phyloP scores from a whole-genome alignment of 2,113 vertebrate genomes.

The Oncorhynchus masou region DNA sequence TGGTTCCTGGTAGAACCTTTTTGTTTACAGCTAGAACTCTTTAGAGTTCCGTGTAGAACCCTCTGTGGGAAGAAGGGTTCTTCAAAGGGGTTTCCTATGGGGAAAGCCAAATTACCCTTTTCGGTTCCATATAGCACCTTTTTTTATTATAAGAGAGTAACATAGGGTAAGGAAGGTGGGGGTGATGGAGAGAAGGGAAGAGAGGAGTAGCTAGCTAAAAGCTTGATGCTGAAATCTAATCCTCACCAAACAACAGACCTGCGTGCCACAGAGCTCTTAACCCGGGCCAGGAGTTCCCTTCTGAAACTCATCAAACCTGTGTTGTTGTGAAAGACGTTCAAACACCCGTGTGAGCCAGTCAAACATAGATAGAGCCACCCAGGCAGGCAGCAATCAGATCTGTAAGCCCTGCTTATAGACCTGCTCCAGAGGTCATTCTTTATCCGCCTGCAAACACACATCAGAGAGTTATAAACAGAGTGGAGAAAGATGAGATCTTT shows the following conservation, averaged over 20 bases:
- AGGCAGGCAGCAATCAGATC: slow-evolving; percentile 14
- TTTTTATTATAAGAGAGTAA: too few relatives aligned
- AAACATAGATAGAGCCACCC: slow-evolving; percentile 54
- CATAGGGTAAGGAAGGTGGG: background rate
- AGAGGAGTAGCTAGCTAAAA: background rate
- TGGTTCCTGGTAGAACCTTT: too few relatives aligned
- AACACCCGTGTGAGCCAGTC: slow-evolving; percentile 2
- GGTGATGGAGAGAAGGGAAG: slow-evolving; percentile 12
- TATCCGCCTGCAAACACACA: slow-evolving; percentile 29
- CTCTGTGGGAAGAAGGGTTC: too few relatives aligned
- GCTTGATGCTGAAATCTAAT: slow-evolving; percentile 34
- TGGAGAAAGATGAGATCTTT: slow-evolving; percentile 8
- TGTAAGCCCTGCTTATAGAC: slow-evolving; percentile 26
- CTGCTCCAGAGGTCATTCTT: background rate
- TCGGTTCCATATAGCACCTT: too few relatives aligned
- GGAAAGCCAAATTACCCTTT: too few relatives aligned
- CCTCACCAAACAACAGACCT: background rate
- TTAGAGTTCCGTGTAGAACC: too few relatives aligned
- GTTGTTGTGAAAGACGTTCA: too few relatives aligned
- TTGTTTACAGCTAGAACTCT: too few relatives aligned
- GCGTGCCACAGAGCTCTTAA: background rate
- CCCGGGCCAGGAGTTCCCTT: too few relatives aligned
- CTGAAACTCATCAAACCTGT: too few relatives aligned
- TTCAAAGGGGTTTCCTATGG: too few relatives aligned
- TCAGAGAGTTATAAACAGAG: slow-evolving; percentile 35